Evolutionary conservation across 2,888 invertebrate genomes (phyloP).

Genomic region (Glyphotaelius pellucidus): DNA sequence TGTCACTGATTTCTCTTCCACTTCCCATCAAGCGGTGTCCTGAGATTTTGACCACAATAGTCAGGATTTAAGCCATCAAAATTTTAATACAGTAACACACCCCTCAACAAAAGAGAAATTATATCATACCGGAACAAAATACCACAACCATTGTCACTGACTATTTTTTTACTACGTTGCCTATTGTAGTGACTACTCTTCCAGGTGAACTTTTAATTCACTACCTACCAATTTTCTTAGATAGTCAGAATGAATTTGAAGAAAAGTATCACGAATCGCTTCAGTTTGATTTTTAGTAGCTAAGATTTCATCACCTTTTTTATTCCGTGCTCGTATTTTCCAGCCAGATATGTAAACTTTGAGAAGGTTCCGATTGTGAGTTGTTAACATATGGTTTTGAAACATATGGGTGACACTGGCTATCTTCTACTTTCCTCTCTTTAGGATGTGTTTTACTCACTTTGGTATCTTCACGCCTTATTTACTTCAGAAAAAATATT

Average conservation of each 20-base stretch:
- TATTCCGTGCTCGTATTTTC: neutral
- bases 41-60: neutral
- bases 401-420: slow-evolving; percentile 53
- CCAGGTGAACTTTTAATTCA: neutral
- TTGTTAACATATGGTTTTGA: slow-evolving; percentile 30
- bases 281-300: neutral
- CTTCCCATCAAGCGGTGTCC: slow-evolving; percentile 16
- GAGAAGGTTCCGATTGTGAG: neutral
- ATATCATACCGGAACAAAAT: neutral
- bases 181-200: neutral
- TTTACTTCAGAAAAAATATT: neutral
- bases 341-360: neutral
- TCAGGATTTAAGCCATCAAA: neutral
- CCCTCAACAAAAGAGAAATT: neutral
- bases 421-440: slow-evolving; percentile 57
- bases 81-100: neutral
- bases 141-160: neutral
- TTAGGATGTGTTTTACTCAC: slow-evolving; percentile 20
- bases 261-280: neutral
- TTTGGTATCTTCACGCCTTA: slow-evolving; percentile 12
- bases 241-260: neutral
- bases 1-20: slow-evolving; percentile 34
- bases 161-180: neutral
- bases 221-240: neutral
- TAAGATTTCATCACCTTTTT: neutral